Evolutionary conservation across 2,797 vertebrate species (phyloP).

Genomic region (Xerus rutilus): DNA sequence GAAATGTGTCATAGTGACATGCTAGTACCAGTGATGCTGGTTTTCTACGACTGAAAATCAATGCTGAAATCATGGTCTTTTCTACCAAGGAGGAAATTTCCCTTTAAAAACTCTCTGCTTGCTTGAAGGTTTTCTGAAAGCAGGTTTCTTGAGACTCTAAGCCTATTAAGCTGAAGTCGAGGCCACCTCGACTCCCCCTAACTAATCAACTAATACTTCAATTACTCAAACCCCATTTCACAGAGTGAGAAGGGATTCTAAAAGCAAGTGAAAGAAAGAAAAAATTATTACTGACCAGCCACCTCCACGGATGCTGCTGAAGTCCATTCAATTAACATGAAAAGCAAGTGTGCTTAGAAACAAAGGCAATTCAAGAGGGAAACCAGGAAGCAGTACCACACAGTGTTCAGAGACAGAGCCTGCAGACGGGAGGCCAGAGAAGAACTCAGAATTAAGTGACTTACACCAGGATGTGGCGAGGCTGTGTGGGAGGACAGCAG

Average conservation of each 20-base stretch:
- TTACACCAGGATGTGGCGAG: neutral
- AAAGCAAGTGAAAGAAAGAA: neutral
- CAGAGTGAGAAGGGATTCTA: neutral
- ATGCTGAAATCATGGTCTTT: neutral
- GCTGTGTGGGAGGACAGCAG: neutral
- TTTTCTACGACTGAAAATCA: neutral
- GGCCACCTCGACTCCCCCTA: neutral
- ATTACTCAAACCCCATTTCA: neutral
- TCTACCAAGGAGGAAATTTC: neutral
- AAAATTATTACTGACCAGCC: neutral
- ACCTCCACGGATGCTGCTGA: neutral
- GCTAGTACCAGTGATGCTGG: neutral
- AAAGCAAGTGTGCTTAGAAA: neutral
- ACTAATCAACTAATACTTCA: neutral
- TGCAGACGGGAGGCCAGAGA: neutral
- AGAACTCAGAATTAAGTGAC: neutral
- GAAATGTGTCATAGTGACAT: neutral
- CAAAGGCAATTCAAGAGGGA: neutral
- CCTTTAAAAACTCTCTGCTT: neutral
- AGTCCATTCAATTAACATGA: neutral
- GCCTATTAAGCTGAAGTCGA: neutral
- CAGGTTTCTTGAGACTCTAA: neutral
- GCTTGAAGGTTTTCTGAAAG: neutral
- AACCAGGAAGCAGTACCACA: neutral
- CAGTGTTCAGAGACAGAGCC: neutral